Evolutionary conservation across 2,888 invertebrate genomes (phyloP), one percentile per base, ranked within the genome.

Genomic region (Metalampra italica): DNA sequence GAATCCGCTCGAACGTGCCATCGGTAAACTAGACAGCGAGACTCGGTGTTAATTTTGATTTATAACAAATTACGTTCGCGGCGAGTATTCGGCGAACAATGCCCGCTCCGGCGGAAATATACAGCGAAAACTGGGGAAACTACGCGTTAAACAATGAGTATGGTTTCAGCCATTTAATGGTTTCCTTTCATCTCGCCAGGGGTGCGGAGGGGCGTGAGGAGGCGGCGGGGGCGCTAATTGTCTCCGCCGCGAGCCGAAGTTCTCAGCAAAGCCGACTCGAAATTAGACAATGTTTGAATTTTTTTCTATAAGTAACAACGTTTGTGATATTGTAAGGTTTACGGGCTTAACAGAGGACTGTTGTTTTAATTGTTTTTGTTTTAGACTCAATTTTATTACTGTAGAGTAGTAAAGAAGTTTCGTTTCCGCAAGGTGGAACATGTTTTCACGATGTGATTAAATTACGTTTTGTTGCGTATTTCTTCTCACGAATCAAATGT

Each of bases 111-210:
- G 15, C 11, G 9, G 36, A 36, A 36, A 46, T 51, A 51, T 49
- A 48, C 47, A 52, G 49, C 55, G 38, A 14, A 50, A 55, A 54
- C 54, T 55, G 43, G 44, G 11, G 15, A 41, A 57, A 56, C 53
- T 55, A 51, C 47, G 55, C 50, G 49, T 38, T 45, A 49, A 54
- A 59, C 60, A 59, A 60, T 59, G 60, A 47, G 40, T 53, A 51
- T 42, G 46, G 56, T 57, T 54, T 49, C 50, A 49, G 52, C 54
- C 54, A 56, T 58, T 60, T 57, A 64, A 60, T 57, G 58, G 55
- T 46, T 47, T 49, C 58, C 56, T 59, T 59, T 60, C 56, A 61
- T 53, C 54, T 51, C 34, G 39, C 9, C 8, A 22, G 36, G 43
- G 37, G 14, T 29, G 14, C 3, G 46, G 12, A 13, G 29, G 9